A percentile compares a stretch with the other conserved stretches of the same genome.
These are phyloP conservation scores for Avahi laniger DNA, from an alignment of 2,797 vertebrate species.

Conservation along the genomic window DNA sequence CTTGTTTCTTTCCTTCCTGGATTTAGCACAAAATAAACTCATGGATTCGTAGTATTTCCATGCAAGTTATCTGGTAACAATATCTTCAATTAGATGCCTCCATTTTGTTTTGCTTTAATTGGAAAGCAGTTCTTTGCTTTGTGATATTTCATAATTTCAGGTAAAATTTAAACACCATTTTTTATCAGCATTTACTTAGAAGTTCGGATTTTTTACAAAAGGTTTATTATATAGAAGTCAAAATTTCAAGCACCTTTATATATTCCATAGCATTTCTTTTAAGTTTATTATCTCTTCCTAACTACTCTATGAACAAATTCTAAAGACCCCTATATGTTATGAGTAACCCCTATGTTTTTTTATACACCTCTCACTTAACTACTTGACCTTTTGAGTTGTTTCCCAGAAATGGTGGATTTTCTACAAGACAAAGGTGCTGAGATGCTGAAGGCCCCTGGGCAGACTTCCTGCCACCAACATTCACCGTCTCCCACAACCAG, in stretches of 20 bases:
- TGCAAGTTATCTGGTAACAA: no score
- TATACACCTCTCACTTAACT: no score
- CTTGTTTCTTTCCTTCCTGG: not conserved
- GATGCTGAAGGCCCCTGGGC: no score
- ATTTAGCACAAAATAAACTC: not conserved
- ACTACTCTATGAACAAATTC: no score
- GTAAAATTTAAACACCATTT: not conserved
- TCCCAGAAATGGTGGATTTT: no score
- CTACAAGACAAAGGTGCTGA: no score
- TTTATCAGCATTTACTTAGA: slow-evolving; percentile 20
- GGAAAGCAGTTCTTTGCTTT: not conserved
- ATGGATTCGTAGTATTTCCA: no score
- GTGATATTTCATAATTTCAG: not conserved
- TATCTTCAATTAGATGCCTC: not conserved
- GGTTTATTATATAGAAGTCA: not conserved
- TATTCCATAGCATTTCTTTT: not conserved
- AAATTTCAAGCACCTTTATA: not conserved
- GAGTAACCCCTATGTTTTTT: no score
- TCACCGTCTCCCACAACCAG: no score
- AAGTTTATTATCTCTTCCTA: not conserved
- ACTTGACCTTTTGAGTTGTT: no score
- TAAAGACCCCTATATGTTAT: no score
- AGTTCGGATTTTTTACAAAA: not conserved
- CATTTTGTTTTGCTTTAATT: not conserved
- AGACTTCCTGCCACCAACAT: no score